Base-by-base conservation (phyloP, 2,888 invertebrate genomes). In the Leucania comma region DNA sequence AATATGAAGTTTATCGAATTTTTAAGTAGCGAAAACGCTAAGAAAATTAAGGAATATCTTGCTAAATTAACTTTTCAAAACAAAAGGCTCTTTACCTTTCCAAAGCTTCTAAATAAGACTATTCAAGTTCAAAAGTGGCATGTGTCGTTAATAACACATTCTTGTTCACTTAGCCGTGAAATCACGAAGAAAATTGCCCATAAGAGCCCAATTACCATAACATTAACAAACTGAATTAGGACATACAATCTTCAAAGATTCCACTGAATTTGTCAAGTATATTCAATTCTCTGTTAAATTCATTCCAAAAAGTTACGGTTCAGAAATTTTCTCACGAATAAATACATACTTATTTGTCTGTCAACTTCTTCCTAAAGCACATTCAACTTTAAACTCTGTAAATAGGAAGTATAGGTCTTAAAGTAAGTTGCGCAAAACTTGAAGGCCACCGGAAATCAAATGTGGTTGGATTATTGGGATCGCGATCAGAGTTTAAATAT, bases 401-500 rank as follows among this genome's bases (percentile, higher is more conserved):
- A 62, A 35, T 69, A 75, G 50, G 72, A 72, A 70, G 46, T 72
- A 42, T 42, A 85, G 79, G 75, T 29, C 60, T 54, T 60, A 79
- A 51, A 72, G 63, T 80, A 48, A 72, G 35, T 69, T 80, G 58
- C 46, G 59, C 62, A 77, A 74, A 68, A 32, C 61, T 80, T 74
- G 79, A 86, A 86, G 82, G 85, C 82, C 82, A 70, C 79, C 83
- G 86, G 86, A 85, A 85, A 81, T 82, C 86, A 84, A 86, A 87
- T 90, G 90, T 87, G 91, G 90, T 91, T 89, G 90, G 90, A 93
- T 93, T 92, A 88, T 92, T 92, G 89, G 91, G 89, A 92, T 93
- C 90, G 93, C 94, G 91, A 93, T 91, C 88, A 84, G 86, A 89
- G 89, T 93, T 91, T 89, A 92, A 93, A 93, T 90, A 93, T 92